A percentile compares a stretch with the other conserved stretches of the same genome.
Evolutionary conservation across 2,113 vertebrate genomes (phyloP).

Genomic region (Rhinolophus sinicus): DNA sequence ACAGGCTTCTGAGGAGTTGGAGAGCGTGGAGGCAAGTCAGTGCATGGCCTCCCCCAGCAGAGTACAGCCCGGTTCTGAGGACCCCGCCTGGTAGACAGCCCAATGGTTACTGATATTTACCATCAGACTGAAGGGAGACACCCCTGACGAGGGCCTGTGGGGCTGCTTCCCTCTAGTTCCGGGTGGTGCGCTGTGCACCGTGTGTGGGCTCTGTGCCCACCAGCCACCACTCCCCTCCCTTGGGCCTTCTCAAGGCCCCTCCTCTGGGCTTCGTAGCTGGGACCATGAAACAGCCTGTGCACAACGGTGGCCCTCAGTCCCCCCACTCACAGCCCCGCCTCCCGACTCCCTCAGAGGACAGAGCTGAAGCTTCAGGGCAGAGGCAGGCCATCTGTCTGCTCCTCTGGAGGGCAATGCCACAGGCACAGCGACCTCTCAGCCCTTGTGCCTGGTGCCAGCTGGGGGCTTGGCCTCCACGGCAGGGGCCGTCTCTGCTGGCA

Average conservation of each 20-base stretch:
- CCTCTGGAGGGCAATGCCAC: neutral
- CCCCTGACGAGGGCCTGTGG: neutral
- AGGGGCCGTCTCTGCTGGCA: neutral
- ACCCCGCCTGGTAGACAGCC: neutral
- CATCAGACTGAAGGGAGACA: neutral
- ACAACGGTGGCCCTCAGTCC: too few species aligned
- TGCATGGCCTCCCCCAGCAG: neutral
- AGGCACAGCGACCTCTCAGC: neutral
- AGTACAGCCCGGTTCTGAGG: too few species aligned
- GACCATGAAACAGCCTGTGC: neutral
- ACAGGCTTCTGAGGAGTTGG: neutral
- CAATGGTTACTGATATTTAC: too few species aligned
- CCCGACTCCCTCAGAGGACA: neutral
- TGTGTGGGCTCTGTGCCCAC: neutral
- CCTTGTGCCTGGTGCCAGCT: neutral
- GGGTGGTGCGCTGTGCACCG: neutral
- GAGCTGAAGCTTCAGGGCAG: neutral
- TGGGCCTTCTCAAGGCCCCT: neutral
- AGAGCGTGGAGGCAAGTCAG: neutral
- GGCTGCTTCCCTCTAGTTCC: neutral
- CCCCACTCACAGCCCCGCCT: neutral
- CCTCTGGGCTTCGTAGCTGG: neutral
- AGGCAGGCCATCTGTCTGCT: neutral
- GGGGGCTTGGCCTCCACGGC: neutral
- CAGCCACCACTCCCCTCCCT: neutral